Base-by-base conservation (phyloP, 2,888 invertebrate genomes). In the Latrodectus elegans region DNA sequence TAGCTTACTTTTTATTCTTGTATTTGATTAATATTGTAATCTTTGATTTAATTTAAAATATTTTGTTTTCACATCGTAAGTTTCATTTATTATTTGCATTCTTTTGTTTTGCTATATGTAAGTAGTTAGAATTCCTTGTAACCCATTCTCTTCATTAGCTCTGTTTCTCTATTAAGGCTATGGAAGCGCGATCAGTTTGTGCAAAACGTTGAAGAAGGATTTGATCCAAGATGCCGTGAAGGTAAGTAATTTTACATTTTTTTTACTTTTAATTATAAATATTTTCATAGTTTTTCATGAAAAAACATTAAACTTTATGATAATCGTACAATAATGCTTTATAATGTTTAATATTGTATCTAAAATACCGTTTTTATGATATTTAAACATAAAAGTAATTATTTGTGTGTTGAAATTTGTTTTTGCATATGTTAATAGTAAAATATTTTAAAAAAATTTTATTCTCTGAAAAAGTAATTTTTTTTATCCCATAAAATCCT, bases 131-230 rank as follows among this genome's bases (percentile, higher is more conserved):
- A 60, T 60, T 60, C n/a, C 60, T 60, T 60, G 12, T 60, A 60
- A 60, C 60, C 12, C 12, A 12, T n/a, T 60, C 60, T 60, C 60
- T 60, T 60, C 60, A 60, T 60, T 60, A 60, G 60, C 12, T 60
- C 60, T 60, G 14, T 72, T 82, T 75, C 38, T 80, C 38, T 38
- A 38, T 83, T 9, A 72, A 90, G 90, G 51, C 55, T 89, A 26
- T 96, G 96, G 95, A 94, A 95, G 80, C 96, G 96, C 92, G 95
- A 95, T 92, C 95, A 95, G 91, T 97, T 96, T 93, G 95, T 96
- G 91, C 96, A 96, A 93, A 95, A 95, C 92, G 94, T 96, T 91
- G 94, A 96, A 89, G 96, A 95, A 60, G 96, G 95, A 91, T 95
- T 95, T 92, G 94, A 94, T 92, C 93, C 95, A 3, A 94, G 93